phyloP scores from a whole-genome alignment of 2,113 vertebrate species.

The Steatornis caripensis region DNA sequence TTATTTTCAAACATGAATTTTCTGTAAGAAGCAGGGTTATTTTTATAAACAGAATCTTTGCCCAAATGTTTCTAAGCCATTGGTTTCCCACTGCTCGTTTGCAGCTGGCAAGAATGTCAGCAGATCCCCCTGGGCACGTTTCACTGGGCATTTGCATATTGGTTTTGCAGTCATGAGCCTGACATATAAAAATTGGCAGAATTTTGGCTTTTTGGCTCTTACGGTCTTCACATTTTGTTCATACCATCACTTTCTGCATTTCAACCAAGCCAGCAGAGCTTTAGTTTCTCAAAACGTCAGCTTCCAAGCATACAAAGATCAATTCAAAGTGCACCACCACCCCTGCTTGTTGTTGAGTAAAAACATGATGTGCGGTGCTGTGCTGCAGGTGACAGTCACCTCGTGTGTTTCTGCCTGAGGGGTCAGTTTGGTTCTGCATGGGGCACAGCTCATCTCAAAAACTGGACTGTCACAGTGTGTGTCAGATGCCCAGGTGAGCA shows the following conservation, averaged over 20 bases:
- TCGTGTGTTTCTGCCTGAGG: not conserved
- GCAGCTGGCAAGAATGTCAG: not conserved
- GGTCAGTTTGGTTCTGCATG: rapidly evolving
- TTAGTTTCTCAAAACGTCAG: not conserved
- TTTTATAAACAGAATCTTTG: not conserved
- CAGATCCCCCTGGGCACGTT: not conserved
- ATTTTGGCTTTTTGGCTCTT: not conserved
- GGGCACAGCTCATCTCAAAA: not conserved
- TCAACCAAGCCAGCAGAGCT: not conserved
- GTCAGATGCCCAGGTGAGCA: not conserved
- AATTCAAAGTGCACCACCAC: not conserved
- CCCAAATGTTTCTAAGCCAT: not conserved
- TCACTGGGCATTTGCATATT: not conserved
- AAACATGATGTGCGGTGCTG: rapidly evolving
- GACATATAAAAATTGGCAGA: not conserved
- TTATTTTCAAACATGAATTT: not conserved
- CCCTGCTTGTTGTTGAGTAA: not conserved
- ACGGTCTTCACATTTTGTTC: not conserved
- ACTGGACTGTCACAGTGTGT: not conserved
- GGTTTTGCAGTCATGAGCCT: not conserved
- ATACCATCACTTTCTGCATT: not conserved
- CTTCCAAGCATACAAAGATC: not conserved
- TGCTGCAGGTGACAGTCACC: rapidly evolving
- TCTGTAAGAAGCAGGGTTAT: not conserved
- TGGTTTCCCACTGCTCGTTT: not conserved